Percentiles rank a stretch among this genome's conserved stretches.
These are phyloP conservation scores for Cotesia vestalis DNA, from an alignment of 1,140 invertebrate species.

Conservation along the genomic window DNA sequence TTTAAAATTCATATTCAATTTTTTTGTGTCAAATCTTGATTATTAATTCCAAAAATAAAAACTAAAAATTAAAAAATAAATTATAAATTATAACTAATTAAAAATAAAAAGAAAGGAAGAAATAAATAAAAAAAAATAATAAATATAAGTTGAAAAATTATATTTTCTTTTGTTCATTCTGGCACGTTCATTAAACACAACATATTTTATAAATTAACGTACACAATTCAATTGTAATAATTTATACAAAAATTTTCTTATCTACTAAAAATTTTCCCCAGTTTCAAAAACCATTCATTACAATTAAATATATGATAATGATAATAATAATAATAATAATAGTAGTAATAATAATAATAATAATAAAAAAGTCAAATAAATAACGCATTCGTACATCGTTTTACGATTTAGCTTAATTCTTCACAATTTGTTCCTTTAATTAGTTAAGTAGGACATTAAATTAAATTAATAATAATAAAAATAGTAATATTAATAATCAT, in stretches of 20 bases:
- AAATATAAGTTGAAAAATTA: conserved; percentile 61
- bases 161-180: conserved; percentile 64
- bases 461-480: not conserved
- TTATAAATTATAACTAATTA: conserved; percentile 10
- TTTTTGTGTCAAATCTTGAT: too few relatives aligned
- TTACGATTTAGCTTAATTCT: too few relatives aligned
- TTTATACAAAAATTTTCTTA: conserved; percentile 56
- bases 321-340: too few relatives aligned
- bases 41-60: too few relatives aligned
- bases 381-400: too few relatives aligned
- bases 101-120: conserved; percentile 32
- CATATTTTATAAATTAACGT: conserved; percentile 67
- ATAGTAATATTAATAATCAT: conserved; percentile 1
- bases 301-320: too few relatives aligned
- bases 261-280: conserved; percentile 32
- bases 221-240: conserved; percentile 60
- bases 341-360: too few relatives aligned
- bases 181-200: conserved; percentile 65
- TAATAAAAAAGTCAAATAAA: too few relatives aligned
- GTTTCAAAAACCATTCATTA: not conserved
- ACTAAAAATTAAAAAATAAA: conserved; percentile 4
- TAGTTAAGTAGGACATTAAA: not conserved
- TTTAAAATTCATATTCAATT: too few relatives aligned
- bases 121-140: conserved; percentile 47
- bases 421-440: too few relatives aligned